phyloP scores from a whole-genome alignment of 2,888 invertebrate species.

The Labia minor region DNA sequence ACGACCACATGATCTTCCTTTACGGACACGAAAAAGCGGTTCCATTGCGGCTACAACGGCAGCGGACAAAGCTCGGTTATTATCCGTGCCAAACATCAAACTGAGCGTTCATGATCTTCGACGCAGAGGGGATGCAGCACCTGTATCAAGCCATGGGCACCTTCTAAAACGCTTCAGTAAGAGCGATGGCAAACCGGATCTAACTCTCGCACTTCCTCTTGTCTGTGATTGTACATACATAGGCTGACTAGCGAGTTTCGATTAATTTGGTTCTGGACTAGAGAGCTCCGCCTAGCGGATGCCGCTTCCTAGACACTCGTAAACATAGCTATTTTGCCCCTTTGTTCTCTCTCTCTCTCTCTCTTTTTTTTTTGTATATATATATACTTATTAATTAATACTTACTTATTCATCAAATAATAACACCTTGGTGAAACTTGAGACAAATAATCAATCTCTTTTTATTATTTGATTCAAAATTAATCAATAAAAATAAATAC shows the following conservation, averaged over 20 bases:
- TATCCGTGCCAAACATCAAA: conserved; percentile 70
- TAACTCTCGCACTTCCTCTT: neutral
- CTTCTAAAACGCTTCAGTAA: conserved; percentile 81
- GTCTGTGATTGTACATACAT: neutral
- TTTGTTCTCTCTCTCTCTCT: neutral
- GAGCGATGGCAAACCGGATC: conserved; percentile 39
- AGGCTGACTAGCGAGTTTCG: conserved; percentile 9
- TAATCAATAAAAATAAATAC: no score
- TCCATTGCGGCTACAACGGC: neutral
- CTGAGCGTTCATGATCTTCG: conserved; percentile 42
- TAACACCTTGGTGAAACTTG: neutral
- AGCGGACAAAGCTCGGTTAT: conserved; percentile 48
- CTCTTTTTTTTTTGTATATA: neutral
- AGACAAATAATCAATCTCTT: neutral
- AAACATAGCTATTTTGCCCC: neutral
- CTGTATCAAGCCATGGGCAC: conserved; percentile 52
- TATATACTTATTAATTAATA: neutral
- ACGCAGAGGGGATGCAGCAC: conserved; percentile 40
- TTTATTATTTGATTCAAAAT: neutral
- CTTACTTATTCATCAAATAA: no score
- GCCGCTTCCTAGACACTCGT: neutral
- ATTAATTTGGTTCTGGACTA: neutral
- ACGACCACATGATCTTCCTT: conserved; percentile 54
- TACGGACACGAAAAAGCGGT: conserved; percentile 45
- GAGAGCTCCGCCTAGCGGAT: neutral